Evolutionary conservation across 2,888 invertebrate genomes (phyloP).

Genomic region (Nemotelus pantherinus): DNA sequence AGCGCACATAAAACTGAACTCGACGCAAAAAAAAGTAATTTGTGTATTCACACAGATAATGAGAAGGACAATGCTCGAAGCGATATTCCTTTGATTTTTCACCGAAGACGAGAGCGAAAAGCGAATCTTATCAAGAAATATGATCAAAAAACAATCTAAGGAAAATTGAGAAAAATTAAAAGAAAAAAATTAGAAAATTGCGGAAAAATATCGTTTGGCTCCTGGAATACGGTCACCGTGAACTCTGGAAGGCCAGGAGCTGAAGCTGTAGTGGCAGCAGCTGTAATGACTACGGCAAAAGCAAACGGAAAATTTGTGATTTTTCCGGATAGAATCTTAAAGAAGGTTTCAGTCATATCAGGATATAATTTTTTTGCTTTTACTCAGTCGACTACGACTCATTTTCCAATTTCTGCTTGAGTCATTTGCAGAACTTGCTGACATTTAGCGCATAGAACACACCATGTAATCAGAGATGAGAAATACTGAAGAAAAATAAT

Average conservation of each 20-base stretch:
- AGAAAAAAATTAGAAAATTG: background rate
- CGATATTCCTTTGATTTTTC: constrained; percentile 43
- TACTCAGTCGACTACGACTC: background rate
- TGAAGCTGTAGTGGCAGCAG: no score
- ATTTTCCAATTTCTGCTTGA: constrained; percentile 24
- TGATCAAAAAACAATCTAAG: constrained; percentile 35
- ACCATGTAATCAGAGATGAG: background rate
- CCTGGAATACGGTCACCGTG: no score
- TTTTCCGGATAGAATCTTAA: constrained; percentile 14
- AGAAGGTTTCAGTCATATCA: no score
- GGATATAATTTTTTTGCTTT: no score
- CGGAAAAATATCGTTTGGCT: no score
- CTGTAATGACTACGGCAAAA: no score
- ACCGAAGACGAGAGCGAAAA: background rate
- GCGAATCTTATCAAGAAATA: constrained; percentile 23
- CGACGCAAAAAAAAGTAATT: background rate
- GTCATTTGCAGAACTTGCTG: constrained; percentile 37
- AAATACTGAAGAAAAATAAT: no score
- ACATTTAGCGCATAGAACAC: constrained; percentile 7
- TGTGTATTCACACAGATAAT: constrained; percentile 17
- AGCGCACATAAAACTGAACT: no score
- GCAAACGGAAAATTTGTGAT: no score
- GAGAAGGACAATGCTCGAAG: constrained; percentile 36
- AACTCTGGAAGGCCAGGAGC: no score
- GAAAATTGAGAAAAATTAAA: constrained; percentile 20